phyloP scores from a whole-genome alignment of 2,888 invertebrate genomes.

The Apoda limacodes region DNA sequence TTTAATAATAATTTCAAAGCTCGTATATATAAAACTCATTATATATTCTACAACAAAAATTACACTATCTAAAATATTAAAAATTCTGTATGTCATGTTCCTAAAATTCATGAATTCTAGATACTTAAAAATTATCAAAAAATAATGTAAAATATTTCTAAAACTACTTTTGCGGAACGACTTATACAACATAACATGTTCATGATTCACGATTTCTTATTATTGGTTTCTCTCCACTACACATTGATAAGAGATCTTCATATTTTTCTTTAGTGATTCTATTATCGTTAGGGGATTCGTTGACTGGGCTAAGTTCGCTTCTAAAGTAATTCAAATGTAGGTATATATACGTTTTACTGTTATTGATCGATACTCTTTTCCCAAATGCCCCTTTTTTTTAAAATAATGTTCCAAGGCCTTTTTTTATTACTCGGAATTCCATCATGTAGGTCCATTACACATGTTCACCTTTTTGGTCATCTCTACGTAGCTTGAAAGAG shows the following conservation, averaged over 20 bases:
- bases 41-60: no score
- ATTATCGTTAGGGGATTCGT: neutral
- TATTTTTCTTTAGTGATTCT: constrained; percentile 2
- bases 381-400: neutral
- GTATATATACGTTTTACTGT: constrained; percentile 1
- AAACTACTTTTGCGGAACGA: neutral
- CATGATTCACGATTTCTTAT: constrained; percentile 2
- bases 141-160: no score
- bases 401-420: neutral
- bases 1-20: no score
- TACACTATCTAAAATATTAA: no score
- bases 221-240: constrained; percentile 1
- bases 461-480: neutral
- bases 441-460: neutral
- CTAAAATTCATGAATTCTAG: no score
- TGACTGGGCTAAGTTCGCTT: neutral
- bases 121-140: no score
- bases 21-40: no score
- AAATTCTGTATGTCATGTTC: no score
- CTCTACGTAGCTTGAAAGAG: neutral
- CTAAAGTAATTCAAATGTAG: neutral
- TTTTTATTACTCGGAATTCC: constrained; percentile 1
- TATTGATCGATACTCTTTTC: constrained; percentile 1
- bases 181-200: neutral
- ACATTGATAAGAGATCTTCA: constrained; percentile 1